These are phyloP conservation scores for Amniataba percoides DNA, from an alignment of 2,797 vertebrate genomes.

Conservation along the genomic window DNA sequence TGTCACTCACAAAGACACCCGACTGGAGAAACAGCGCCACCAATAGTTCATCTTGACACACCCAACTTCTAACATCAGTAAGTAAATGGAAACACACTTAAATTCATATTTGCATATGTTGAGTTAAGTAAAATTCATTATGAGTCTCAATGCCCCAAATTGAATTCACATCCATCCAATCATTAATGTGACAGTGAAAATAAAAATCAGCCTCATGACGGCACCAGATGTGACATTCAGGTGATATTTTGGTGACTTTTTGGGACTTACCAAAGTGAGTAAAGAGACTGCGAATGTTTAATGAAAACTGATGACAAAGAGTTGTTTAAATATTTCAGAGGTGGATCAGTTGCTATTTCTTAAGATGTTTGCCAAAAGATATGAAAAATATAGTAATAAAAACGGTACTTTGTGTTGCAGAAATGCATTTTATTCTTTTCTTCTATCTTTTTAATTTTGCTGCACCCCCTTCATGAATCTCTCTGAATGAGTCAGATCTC, in stretches of 20 bases:
- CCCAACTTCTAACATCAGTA: too few species aligned
- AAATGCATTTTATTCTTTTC: neutral
- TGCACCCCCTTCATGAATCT: too few species aligned
- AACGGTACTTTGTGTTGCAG: neutral
- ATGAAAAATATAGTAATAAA: neutral
- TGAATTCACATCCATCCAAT: neutral
- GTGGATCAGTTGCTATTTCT: too few species aligned
- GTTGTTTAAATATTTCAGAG: neutral
- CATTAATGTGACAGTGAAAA: neutral
- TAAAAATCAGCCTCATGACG: neutral
- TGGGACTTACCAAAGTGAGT: neutral
- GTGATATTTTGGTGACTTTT: neutral
- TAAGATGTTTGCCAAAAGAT: neutral
- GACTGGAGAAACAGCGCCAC: too few species aligned
- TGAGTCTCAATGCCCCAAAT: neutral
- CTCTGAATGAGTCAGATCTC: neutral
- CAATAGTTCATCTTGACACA: too few species aligned
- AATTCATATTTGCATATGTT: too few species aligned
- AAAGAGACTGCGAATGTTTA: neutral
- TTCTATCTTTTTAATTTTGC: neutral
- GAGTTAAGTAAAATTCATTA: neutral
- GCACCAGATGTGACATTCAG: neutral
- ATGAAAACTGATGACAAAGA: neutral
- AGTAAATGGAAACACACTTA: too few species aligned
- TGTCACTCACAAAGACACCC: too few species aligned